These are phyloP conservation scores for Onychorhynchus coronatus DNA, from an alignment of 2,113 vertebrate species.

Conservation along the genomic window DNA sequence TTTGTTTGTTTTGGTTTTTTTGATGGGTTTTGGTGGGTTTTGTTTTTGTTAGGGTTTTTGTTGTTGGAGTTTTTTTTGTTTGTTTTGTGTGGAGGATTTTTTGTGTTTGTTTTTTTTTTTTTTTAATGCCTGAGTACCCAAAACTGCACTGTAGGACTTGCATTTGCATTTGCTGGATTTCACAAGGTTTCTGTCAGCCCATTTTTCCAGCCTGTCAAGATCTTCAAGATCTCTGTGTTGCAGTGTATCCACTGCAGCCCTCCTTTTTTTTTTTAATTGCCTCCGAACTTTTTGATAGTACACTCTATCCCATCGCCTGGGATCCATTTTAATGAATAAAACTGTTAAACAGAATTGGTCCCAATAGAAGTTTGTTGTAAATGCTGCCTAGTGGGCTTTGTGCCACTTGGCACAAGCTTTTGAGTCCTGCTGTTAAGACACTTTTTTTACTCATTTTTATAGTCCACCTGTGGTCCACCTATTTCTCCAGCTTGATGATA, in stretches of 20 bases:
- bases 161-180: neutral
- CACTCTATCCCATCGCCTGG: rapidly evolving
- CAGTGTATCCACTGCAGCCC: neutral
- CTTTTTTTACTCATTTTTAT: neutral
- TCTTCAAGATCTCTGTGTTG: neutral
- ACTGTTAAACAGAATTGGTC: neutral
- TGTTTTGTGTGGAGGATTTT: too few relatives aligned
- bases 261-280: neutral
- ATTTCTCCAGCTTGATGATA: neutral
- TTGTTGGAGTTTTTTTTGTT: too few relatives aligned
- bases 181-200: neutral
- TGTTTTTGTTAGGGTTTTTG: too few relatives aligned
- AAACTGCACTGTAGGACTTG: neutral
- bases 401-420: neutral
- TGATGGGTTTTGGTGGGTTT: too few relatives aligned
- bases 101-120: neutral
- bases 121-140: neutral
- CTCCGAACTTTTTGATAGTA: neutral
- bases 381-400: neutral
- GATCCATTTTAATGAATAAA: neutral
- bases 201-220: neutral
- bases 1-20: too few relatives aligned
- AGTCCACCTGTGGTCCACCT: neutral
- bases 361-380: neutral
- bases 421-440: neutral